phyloP scores from a whole-genome alignment of 1,140 invertebrate species.

The Zaprionus kolodkinae region DNA sequence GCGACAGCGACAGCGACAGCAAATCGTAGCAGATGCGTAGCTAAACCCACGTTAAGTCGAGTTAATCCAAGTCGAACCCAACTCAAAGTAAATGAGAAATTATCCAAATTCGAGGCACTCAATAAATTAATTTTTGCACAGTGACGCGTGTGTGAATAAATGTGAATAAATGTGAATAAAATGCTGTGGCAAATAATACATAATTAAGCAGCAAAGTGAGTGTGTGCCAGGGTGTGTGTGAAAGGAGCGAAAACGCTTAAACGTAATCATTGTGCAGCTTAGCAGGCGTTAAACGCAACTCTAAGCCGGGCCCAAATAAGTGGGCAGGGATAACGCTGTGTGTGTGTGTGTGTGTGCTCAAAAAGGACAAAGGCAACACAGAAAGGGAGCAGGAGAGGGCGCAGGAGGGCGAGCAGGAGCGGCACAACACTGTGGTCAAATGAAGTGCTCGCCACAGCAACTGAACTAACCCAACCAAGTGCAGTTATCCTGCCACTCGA shows the following conservation, averaged over 20 bases:
- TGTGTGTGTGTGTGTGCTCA: background rate
- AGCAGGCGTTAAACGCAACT: conserved; percentile 70
- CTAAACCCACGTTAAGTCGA: background rate
- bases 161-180: background rate
- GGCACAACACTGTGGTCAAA: conserved; percentile 45
- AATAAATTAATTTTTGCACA: conserved; percentile 5
- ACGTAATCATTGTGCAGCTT: conserved; percentile 74
- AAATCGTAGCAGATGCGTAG: background rate
- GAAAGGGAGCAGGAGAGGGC: conserved; percentile 13
- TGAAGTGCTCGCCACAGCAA: conserved; percentile 19
- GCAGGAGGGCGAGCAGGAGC: too few species aligned
- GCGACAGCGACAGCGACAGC: background rate
- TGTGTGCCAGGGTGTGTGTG: conserved; percentile 9
- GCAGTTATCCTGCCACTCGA: conserved; percentile 12
- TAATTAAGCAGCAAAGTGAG: conserved; percentile 36
- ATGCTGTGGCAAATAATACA: conserved; percentile 57
- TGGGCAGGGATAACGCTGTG: conserved; percentile 21
- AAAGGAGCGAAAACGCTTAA: conserved; percentile 36
- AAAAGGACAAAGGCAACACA: conserved; percentile 54
- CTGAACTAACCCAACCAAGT: conserved; percentile 4
- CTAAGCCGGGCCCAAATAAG: conserved; percentile 59
- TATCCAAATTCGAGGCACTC: background rate
- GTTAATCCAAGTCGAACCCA: background rate
- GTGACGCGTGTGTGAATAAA: background rate
- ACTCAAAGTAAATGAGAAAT: background rate